Percentiles rank a stretch among this genome's conserved stretches.
Conservation (phyloP, 2,888 invertebrate genomes). For the Listrodromus nycthemerus region DNA sequence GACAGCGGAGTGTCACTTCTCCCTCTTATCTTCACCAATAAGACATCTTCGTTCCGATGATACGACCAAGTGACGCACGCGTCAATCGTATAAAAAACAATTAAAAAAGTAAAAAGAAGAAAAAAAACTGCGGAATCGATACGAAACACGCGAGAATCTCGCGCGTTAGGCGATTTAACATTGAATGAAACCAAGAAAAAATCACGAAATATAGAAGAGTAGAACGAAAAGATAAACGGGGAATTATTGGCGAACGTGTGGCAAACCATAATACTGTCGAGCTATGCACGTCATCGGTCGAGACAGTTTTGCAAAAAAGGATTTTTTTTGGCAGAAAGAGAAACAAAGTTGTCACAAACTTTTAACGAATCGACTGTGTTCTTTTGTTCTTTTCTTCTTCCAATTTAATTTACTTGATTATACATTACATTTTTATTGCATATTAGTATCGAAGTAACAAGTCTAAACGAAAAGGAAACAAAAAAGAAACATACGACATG, state of each 20-base stretch:
- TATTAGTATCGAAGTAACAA: conserved; percentile 78
- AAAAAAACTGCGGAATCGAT: conserved; percentile 48
- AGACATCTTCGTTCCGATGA: conserved; percentile 78
- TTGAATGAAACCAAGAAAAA: conserved; percentile 33
- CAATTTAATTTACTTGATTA: conserved; percentile 72
- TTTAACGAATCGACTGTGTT: conserved; percentile 74
- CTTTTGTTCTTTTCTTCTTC: conserved; percentile 77
- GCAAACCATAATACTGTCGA: conserved; percentile 34
- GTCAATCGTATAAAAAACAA: conserved; percentile 34
- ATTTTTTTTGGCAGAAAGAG: conserved; percentile 60
- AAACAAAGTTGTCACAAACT: conserved; percentile 72
- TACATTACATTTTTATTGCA: conserved; percentile 78
- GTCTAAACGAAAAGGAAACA: conserved; percentile 68
- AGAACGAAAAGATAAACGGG: conserved; percentile 22
- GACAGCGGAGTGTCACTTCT: conserved; percentile 78
- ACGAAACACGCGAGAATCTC: conserved; percentile 52
- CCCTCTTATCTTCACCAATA: conserved; percentile 77
- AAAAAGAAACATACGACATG: conserved; percentile 71
- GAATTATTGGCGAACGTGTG: conserved; percentile 48
- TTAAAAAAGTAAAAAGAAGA: neutral
- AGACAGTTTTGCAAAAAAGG: conserved; percentile 53
- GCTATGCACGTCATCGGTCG: conserved; percentile 59
- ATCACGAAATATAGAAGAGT: conserved; percentile 33
- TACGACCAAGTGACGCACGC: conserved; percentile 62
- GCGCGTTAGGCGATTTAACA: conserved; percentile 24